A percentile compares a stretch with the other conserved stretches of the same genome.
phyloP scores from a whole-genome alignment of 2,888 invertebrate genomes.

The Epicampocera succincta region DNA sequence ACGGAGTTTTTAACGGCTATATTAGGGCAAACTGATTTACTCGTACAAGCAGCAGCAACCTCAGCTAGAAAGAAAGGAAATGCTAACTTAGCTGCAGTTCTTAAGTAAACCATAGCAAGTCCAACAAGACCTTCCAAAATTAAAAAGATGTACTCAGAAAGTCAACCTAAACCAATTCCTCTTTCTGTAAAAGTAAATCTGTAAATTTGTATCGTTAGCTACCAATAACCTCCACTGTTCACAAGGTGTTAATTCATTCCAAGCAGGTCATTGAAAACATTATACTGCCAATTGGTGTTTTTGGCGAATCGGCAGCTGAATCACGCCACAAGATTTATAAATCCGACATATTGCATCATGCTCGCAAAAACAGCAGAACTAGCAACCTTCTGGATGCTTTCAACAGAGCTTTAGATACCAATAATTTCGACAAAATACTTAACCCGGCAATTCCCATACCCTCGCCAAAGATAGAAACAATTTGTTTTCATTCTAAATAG shows the following conservation, averaged over 20 bases:
- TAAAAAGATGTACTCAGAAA: slow-evolving; percentile 21
- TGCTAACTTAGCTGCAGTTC: slow-evolving; percentile 21
- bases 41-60: no score
- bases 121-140: slow-evolving; percentile 35
- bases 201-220: not conserved
- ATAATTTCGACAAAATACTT: no score
- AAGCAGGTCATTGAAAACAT: slow-evolving; percentile 15
- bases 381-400: no score
- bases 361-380: no score
- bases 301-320: not conserved
- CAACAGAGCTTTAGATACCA: no score
- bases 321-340: not conserved
- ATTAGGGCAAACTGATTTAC: no score
- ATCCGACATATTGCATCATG: no score
- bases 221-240: not conserved
- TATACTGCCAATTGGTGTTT: not conserved
- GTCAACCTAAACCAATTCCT: slow-evolving; percentile 18
- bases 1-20: no score
- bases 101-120: slow-evolving; percentile 26
- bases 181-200: slow-evolving; percentile 1
- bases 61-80: not conserved
- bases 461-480: no score
- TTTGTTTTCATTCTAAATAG: no score
- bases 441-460: no score
- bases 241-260: slow-evolving; percentile 22